A percentile compares a stretch with the other conserved stretches of the same genome.
These are phyloP conservation scores for Streblospio benedicti DNA, from an alignment of 1,140 invertebrate genomes.

Conservation along the genomic window DNA sequence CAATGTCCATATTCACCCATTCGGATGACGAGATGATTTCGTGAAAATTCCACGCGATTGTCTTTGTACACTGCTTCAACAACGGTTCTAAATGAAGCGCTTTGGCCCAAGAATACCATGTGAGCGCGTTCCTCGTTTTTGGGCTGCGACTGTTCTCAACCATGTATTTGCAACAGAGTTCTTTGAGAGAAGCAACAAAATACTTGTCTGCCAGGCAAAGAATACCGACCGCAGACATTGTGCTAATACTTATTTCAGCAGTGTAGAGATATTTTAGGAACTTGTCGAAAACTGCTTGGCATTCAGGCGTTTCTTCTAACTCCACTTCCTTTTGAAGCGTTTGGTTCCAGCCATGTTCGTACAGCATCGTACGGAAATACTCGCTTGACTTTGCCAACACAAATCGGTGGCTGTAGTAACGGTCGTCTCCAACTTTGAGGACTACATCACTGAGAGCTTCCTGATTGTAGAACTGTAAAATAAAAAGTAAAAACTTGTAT, in stretches of 20 bases:
- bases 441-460: conserved; percentile 39
- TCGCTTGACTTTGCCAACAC: conserved; percentile 45
- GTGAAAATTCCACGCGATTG: conserved; percentile 45
- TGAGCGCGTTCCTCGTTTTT: conserved; percentile 37
- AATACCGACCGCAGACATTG: conserved; percentile 39
- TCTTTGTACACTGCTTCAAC: conserved; percentile 37
- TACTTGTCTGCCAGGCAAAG: conserved; percentile 48
- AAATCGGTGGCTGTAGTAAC: conserved; percentile 42
- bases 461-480: conserved; percentile 42
- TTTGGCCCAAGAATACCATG: conserved; percentile 46
- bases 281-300: conserved; percentile 38
- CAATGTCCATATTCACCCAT: conserved; percentile 41
- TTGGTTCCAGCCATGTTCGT: conserved; percentile 35
- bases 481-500: too few species aligned
- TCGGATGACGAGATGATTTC: conserved; percentile 35
- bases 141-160: conserved; percentile 38
- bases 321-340: conserved; percentile 27
- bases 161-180: conserved; percentile 42
- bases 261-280: conserved; percentile 45
- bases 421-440: conserved; percentile 34
- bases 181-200: conserved; percentile 38
- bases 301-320: conserved; percentile 42
- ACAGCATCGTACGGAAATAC: conserved; percentile 44
- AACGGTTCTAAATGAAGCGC: conserved; percentile 35
- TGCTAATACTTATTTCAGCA: conserved; percentile 37